Percentiles rank a stretch among this genome's conserved stretches.
phyloP scores from a whole-genome alignment of 2,888 invertebrate species.

The Zaprionus obscuricornis region DNA sequence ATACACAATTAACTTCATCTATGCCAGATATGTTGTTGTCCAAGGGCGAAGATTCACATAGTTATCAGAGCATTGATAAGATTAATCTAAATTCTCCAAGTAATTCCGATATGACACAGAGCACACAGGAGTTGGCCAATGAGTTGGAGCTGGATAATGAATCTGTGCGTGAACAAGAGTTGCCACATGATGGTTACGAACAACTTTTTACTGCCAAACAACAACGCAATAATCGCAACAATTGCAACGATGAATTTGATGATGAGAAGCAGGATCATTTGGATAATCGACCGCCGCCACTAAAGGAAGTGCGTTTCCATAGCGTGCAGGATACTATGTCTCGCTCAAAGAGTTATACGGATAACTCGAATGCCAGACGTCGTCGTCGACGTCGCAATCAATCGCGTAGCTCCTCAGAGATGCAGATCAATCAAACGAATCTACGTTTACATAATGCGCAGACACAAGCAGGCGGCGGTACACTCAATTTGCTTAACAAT shows the following conservation, averaged over 20 bases:
- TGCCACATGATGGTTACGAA: conserved; percentile 78
- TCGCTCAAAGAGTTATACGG: conserved; percentile 85
- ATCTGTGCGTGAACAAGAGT: conserved; percentile 67
- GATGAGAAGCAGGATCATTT: conserved; percentile 52
- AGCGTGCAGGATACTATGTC: conserved; percentile 84
- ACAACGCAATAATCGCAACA: conserved; percentile 43
- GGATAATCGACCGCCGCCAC: conserved; percentile 60
- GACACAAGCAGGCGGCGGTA: conserved; percentile 67
- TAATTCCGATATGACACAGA: conserved; percentile 81
- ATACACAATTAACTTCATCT: conserved; percentile 84
- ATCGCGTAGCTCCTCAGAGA: conserved; percentile 82
- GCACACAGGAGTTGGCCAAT: conserved; percentile 81
- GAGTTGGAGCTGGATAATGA: conserved; percentile 80
- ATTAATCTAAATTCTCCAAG: conserved; percentile 81
- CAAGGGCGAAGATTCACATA: conserved; percentile 81
- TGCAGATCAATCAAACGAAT: conserved; percentile 82
- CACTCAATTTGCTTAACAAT: conserved; percentile 65
- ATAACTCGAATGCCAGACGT: conserved; percentile 82
- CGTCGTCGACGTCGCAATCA: conserved; percentile 81
- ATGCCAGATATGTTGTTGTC: conserved; percentile 85
- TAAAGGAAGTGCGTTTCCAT: conserved; percentile 83
- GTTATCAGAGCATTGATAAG: conserved; percentile 82
- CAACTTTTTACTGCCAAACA: conserved; percentile 54
- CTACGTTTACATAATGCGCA: conserved; percentile 80
- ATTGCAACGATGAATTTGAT: conserved; percentile 49